Conservation (phyloP, 1,140 invertebrate species). For the Theocolax elegans region DNA sequence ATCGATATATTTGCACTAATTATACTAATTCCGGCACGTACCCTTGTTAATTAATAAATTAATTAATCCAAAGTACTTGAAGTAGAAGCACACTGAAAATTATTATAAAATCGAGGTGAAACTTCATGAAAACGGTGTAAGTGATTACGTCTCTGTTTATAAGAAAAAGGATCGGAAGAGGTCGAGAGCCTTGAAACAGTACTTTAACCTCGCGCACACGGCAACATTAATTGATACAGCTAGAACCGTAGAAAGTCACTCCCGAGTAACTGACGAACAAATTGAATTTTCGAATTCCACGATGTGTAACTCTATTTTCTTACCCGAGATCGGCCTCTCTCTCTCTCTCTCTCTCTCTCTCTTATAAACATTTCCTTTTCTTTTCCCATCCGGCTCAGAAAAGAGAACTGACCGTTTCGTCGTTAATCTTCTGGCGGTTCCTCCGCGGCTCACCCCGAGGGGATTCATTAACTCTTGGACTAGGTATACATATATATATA, state of each 20-base stretch:
- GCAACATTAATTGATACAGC: not conserved
- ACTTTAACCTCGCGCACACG: no score
- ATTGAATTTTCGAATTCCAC: slow-evolving; percentile 22
- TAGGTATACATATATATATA: slow-evolving; percentile 1
- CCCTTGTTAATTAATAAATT: no score
- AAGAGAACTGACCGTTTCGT: slow-evolving; percentile 4
- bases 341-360: not conserved
- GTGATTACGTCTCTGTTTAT: no score
- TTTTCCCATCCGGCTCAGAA: not conserved
- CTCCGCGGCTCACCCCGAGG: slow-evolving; percentile 2
- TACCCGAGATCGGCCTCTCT: no score
- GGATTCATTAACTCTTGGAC: slow-evolving; percentile 23
- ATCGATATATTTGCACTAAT: no score
- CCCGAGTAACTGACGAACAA: not conserved
- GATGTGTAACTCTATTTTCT: not conserved
- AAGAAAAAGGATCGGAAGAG: no score
- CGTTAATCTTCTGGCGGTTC: slow-evolving; percentile 35
- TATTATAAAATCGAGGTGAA: no score
- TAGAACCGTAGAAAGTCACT: not conserved
- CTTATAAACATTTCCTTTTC: not conserved
- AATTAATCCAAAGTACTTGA: no score
- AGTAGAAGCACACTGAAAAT: no score
- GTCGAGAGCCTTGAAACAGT: no score
- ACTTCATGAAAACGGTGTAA: no score
- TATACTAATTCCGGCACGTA: no score